Evolutionary conservation across 2,113 vertebrate species (phyloP), one percentile per base, ranked within the genome.

Genomic region (Entosphenus tridentatus): DNA sequence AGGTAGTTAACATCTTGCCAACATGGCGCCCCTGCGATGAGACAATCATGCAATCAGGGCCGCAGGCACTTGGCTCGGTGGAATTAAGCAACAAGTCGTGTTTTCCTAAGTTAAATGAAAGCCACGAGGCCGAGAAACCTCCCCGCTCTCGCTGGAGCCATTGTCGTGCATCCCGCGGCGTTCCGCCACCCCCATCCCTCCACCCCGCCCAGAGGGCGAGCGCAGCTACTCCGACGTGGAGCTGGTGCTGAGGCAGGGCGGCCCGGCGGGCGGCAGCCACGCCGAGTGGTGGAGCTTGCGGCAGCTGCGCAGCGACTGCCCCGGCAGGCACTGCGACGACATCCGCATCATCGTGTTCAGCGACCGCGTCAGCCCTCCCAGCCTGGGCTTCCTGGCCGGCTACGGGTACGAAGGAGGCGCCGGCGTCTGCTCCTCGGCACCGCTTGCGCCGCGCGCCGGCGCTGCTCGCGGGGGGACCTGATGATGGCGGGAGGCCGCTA

Each of bases 311-410:
- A 77, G 78, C 7, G 71, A 68, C n/a, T 74, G 73, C 56, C 59
- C 71, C 6, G 65, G 72, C 1, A 3, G 67, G 21, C 80, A 76
- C 69, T 81, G 82, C 74, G 73, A 75, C 57, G 83, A 73, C 70
- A 82, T 83, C 8, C 78, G 86, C 72, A 73, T 84, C 1, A 57
- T 81, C 21, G 75, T 84, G 68, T 81, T 78, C 72, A 84, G 73
- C 11, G 84, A 87, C 74, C 85, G 84, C 78, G 85, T 83, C 75
- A 87, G 83, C 73, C 85, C 86, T 14, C 75, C 80, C 67, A 85
- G 82, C 71, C 74, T 83, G 74, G 83, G 82, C 57, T 85, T 86
- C 72, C 74, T 86, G 70, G 82, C 79, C 1, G 83, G 81, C 76
- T 82, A 85, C 0, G 78, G 85, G 84, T 83, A 76, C 69, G 82